Evolutionary conservation across 2,797 vertebrate genomes (phyloP).

Genomic region (Chanos chanos): DNA sequence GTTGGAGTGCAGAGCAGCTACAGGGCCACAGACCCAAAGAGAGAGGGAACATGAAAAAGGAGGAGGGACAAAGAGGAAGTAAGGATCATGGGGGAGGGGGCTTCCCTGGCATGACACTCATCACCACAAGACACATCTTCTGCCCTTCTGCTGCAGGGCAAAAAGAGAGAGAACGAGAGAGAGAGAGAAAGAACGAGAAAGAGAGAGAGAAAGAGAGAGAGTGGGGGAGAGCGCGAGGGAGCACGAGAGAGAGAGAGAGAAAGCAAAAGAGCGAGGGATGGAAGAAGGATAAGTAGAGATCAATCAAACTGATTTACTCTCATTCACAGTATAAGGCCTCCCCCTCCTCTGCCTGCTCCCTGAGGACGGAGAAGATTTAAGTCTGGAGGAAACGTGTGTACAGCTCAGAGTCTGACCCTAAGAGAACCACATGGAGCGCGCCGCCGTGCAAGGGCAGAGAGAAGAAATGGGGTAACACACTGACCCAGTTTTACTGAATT

Average conservation of each 20-base stretch:
- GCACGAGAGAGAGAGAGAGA: slow-evolving; percentile 2
- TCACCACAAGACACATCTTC: slow-evolving; percentile 26
- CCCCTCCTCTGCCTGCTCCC: not conserved
- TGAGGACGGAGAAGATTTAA: slow-evolving; percentile 14
- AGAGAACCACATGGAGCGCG: too few relatives aligned
- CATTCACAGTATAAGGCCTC: slow-evolving; percentile 23
- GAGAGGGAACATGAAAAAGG: slow-evolving; percentile 6
- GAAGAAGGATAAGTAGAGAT: slow-evolving; percentile 27
- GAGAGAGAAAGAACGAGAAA: not conserved
- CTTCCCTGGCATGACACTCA: slow-evolving; percentile 34
- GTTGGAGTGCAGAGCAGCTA: slow-evolving; percentile 45
- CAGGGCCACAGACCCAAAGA: not conserved
- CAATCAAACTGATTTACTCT: slow-evolving; percentile 34
- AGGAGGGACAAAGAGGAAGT: slow-evolving; percentile 24
- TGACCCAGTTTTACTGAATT: not conserved
- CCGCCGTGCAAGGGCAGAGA: not conserved
- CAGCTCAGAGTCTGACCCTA: slow-evolving; percentile 12
- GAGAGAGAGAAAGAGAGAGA: not conserved
- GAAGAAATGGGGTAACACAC: not conserved
- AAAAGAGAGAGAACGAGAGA: slow-evolving; percentile 4
- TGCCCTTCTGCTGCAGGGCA: not conserved
- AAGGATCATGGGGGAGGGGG: slow-evolving; percentile 24
- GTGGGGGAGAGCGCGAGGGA: not conserved
- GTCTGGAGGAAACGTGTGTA: slow-evolving; percentile 13
- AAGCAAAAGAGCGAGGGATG: not conserved